A percentile compares a stretch with the other conserved stretches of the same genome.
These are phyloP conservation scores for Ochlodes sylvanus DNA, from an alignment of 2,888 invertebrate genomes.

Conservation along the genomic window DNA sequence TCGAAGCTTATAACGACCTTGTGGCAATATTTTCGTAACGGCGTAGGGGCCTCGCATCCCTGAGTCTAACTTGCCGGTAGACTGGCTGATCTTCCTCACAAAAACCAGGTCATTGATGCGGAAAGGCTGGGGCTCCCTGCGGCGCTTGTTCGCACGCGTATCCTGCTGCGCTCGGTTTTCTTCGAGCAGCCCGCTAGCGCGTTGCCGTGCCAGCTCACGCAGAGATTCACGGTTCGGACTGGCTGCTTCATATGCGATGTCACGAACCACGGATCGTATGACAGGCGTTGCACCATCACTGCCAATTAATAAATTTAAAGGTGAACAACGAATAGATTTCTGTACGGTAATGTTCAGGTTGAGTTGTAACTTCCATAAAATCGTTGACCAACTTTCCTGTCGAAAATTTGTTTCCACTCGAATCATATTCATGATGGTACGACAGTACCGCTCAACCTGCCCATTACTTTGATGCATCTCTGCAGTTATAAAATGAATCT, in stretches of 20 bases:
- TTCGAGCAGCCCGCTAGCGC: neutral
- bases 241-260: neutral
- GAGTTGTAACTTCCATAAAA: slow-evolving; percentile 14
- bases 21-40: slow-evolving; percentile 22
- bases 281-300: neutral
- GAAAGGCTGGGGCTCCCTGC: neutral
- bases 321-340: neutral
- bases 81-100: slow-evolving; percentile 30
- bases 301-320: neutral
- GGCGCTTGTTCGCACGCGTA: neutral
- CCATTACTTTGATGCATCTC: slow-evolving; percentile 42
- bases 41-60: slow-evolving; percentile 40
- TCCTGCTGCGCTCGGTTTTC: neutral
- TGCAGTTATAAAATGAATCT: slow-evolving; percentile 41
- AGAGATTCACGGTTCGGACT: neutral
- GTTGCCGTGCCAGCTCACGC: neutral
- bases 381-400: slow-evolving; percentile 9
- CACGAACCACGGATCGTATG: neutral
- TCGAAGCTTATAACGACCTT: slow-evolving; percentile 34
- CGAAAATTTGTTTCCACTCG: too few species aligned
- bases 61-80: slow-evolving; percentile 37
- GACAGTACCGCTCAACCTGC: slow-evolving; percentile 40
- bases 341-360: neutral
- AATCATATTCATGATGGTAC: too few species aligned
- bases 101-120: slow-evolving; percentile 18